These are phyloP conservation scores for Trisateles emortualis DNA, from an alignment of 2,888 invertebrate genomes.

Conservation along the genomic window DNA sequence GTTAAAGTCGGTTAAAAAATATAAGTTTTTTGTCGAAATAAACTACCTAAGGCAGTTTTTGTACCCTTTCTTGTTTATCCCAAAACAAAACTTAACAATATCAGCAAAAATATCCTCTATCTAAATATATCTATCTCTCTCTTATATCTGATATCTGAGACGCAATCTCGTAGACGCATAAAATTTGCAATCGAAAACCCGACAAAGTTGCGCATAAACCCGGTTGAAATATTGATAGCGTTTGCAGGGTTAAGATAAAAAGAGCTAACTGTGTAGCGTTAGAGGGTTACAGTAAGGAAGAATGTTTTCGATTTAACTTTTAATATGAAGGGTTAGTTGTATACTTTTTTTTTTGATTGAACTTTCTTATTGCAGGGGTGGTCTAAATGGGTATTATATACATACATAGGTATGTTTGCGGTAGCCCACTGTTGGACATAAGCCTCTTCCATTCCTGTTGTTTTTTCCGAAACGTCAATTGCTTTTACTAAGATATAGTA, in stretches of 20 bases:
- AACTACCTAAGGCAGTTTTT: not conserved
- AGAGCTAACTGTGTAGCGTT: conserved; percentile 10
- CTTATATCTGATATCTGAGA: conserved; percentile 12
- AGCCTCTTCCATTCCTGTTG: too few species aligned
- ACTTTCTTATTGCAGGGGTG: too few species aligned
- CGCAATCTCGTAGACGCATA: conserved; percentile 30
- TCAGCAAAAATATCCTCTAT: conserved; percentile 6
- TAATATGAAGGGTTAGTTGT: not conserved
- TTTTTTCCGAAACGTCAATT: too few species aligned
- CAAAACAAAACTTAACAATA: conserved; percentile 7
- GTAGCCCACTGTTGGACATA: too few species aligned
- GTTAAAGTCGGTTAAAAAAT: too few species aligned
- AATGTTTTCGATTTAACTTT: not conserved
- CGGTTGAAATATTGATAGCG: conserved; percentile 37
- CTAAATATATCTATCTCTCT: conserved; percentile 25
- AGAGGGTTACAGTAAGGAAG: not conserved
- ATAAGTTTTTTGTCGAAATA: too few species aligned
- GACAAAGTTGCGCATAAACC: conserved; percentile 18
- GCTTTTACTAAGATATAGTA: too few species aligned
- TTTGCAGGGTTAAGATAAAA: conserved; percentile 14
- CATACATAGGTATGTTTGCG: too few species aligned
- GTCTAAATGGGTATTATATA: too few species aligned
- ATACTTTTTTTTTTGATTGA: not conserved
- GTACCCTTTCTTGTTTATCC: conserved; percentile 1
- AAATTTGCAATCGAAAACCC: conserved; percentile 41